Percentiles rank a stretch among this genome's conserved stretches.
Conservation (phyloP, 2,888 invertebrate genomes). For the Empis livida region DNA sequence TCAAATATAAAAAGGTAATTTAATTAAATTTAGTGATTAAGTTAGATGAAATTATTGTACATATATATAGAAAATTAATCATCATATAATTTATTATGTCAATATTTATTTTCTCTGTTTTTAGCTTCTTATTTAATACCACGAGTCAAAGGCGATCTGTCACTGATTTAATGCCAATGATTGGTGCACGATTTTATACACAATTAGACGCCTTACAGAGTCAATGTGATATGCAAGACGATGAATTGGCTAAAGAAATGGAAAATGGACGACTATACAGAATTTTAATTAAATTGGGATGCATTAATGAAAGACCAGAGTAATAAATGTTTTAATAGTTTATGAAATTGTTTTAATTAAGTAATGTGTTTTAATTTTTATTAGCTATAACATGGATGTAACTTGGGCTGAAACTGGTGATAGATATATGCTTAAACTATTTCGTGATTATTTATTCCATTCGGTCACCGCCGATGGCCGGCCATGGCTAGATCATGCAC, state of each 20-base stretch:
- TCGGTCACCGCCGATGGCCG: slow-evolving; percentile 83
- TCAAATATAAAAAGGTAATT: too few species aligned
- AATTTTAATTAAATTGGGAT: slow-evolving; percentile 78
- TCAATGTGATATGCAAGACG: slow-evolving; percentile 78
- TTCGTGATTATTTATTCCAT: slow-evolving; percentile 95
- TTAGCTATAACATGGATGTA: slow-evolving; percentile 80
- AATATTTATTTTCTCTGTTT: too few species aligned
- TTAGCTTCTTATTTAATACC: slow-evolving; percentile 56
- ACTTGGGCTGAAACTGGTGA: slow-evolving; percentile 98
- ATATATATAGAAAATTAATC: not conserved
- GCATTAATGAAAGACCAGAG: slow-evolving; percentile 95
- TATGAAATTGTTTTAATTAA: slow-evolving; percentile 3
- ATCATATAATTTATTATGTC: not conserved
- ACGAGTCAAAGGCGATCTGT: slow-evolving; percentile 59
- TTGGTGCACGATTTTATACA: slow-evolving; percentile 91
- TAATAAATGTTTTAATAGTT: slow-evolving; percentile 36
- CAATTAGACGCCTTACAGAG: slow-evolving; percentile 85
- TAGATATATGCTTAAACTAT: slow-evolving; percentile 94
- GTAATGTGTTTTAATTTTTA: slow-evolving; percentile 17
- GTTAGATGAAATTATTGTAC: too few species aligned
- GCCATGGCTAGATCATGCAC: slow-evolving; percentile 95
- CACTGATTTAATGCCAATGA: slow-evolving; percentile 98
- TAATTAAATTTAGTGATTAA: too few species aligned
- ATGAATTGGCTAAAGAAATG: slow-evolving; percentile 82
- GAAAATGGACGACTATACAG: slow-evolving; percentile 91